Evolutionary conservation across 2,888 invertebrate genomes (phyloP).

Genomic region (Biston stratarius): DNA sequence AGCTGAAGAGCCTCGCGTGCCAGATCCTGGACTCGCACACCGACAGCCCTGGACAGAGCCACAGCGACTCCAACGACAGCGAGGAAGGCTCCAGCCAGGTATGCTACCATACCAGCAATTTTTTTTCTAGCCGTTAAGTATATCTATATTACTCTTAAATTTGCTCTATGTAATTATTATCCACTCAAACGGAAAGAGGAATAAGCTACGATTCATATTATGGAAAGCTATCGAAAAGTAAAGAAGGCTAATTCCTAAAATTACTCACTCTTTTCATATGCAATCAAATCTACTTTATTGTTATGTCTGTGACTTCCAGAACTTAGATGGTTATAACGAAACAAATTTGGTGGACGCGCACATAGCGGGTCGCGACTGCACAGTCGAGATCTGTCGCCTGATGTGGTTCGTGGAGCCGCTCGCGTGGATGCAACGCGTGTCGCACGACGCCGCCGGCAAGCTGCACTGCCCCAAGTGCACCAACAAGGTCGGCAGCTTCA

Average conservation of each 20-base stretch:
- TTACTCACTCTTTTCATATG: no score
- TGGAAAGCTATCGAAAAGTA: no score
- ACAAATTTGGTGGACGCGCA: slow-evolving; percentile 68
- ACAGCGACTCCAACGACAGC: slow-evolving; percentile 52
- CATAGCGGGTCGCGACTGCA: slow-evolving; percentile 60
- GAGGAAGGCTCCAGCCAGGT: slow-evolving; percentile 70
- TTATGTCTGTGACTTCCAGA: slow-evolving; percentile 45
- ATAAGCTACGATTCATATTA: no score
- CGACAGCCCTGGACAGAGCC: slow-evolving; percentile 43
- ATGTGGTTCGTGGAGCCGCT: slow-evolving; percentile 96
- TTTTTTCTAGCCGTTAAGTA: not conserved
- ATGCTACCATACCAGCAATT: not conserved
- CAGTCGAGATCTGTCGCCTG: slow-evolving; percentile 87
- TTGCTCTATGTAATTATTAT: no score
- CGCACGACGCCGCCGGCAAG: slow-evolving; percentile 91
- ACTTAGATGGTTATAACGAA: slow-evolving; percentile 71
- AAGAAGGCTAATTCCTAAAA: no score
- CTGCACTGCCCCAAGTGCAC: slow-evolving; percentile 94
- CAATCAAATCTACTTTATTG: no score
- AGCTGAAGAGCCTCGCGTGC: slow-evolving; percentile 72
- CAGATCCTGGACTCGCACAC: slow-evolving; percentile 63
- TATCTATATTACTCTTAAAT: no score
- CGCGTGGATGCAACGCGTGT: slow-evolving; percentile 93
- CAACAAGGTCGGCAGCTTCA: slow-evolving; percentile 95
- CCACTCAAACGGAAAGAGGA: no score